phyloP scores from a whole-genome alignment of 2,888 invertebrate genomes.

The Drosophila maculinotata region DNA sequence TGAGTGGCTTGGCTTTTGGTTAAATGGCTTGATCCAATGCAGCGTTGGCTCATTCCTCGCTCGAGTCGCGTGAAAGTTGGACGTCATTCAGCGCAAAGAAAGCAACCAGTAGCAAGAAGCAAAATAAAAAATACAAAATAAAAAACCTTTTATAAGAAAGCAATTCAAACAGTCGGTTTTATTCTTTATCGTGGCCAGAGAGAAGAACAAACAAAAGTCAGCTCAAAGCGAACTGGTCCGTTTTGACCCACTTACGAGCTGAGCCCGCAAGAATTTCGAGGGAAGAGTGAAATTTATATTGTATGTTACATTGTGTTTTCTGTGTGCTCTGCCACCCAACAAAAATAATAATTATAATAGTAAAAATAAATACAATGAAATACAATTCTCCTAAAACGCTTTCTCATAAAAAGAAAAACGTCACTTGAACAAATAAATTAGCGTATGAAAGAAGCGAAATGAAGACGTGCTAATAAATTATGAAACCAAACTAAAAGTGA shows the following conservation, averaged over 20 bases:
- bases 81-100: conserved; percentile 68
- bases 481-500: conserved; percentile 68
- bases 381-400: conserved; percentile 38
- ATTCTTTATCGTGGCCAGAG: conserved; percentile 35
- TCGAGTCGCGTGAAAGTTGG: conserved; percentile 85
- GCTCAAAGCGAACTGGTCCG: conserved; percentile 52
- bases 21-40: conserved; percentile 79
- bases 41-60: conserved; percentile 83
- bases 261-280: conserved; percentile 51
- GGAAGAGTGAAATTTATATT: conserved; percentile 65
- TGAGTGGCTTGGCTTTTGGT: conserved; percentile 60
- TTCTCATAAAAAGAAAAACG: conserved; percentile 51
- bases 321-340: conserved; percentile 20
- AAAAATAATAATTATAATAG: conserved; percentile 14
- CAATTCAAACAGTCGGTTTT: conserved; percentile 33
- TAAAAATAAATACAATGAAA: not conserved
- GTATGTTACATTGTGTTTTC: conserved; percentile 33
- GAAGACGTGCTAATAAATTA: conserved; percentile 74
- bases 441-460: conserved; percentile 41
- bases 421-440: conserved; percentile 56
- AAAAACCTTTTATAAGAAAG: conserved; percentile 41
- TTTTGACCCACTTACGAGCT: conserved; percentile 54
- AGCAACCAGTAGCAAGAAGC: conserved; percentile 48
- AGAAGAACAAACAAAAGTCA: conserved; percentile 47
- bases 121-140: too few species aligned